phyloP scores from a whole-genome alignment of 2,888 invertebrate species.

The Tetanocera ferruginea region DNA sequence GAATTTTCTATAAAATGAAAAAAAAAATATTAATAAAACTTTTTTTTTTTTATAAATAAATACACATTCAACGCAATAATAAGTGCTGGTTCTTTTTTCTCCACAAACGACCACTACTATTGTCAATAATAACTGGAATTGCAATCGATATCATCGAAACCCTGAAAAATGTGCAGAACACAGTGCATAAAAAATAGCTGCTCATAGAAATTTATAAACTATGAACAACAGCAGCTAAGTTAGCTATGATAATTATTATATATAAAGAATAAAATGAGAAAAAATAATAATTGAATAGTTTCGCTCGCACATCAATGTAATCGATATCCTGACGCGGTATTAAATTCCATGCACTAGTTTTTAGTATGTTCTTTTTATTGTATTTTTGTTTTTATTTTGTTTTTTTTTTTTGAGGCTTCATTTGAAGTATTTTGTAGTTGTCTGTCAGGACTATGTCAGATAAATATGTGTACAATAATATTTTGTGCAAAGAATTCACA shows the following conservation, averaged over 20 bases:
- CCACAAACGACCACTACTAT: not conserved
- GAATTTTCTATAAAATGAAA: constrained; percentile 20
- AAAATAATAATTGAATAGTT: constrained; percentile 25
- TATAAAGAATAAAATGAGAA: not conserved
- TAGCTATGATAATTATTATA: not conserved
- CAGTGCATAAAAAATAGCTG: constrained; percentile 8
- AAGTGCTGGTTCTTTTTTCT: not conserved
- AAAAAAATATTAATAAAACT: not conserved
- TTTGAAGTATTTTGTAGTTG: not conserved
- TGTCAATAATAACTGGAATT: constrained; percentile 26
- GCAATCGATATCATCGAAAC: constrained; percentile 29
- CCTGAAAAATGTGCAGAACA: constrained; percentile 4
- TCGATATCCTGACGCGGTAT: constrained; percentile 28
- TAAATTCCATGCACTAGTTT: constrained; percentile 13
- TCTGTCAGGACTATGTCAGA: constrained; percentile 11
- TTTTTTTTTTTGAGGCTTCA: not conserved
- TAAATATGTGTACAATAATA: no score
- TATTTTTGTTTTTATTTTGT: not conserved
- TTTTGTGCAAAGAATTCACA: no score
- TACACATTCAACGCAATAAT: not conserved
- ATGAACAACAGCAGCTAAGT: not conserved
- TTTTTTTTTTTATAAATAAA: not conserved
- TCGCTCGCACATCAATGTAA: constrained; percentile 27
- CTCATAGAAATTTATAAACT: constrained; percentile 14
- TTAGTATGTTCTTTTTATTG: not conserved